Base-by-base conservation (phyloP, 2,888 invertebrate genomes). In the Linhomoeus sp. region DNA sequence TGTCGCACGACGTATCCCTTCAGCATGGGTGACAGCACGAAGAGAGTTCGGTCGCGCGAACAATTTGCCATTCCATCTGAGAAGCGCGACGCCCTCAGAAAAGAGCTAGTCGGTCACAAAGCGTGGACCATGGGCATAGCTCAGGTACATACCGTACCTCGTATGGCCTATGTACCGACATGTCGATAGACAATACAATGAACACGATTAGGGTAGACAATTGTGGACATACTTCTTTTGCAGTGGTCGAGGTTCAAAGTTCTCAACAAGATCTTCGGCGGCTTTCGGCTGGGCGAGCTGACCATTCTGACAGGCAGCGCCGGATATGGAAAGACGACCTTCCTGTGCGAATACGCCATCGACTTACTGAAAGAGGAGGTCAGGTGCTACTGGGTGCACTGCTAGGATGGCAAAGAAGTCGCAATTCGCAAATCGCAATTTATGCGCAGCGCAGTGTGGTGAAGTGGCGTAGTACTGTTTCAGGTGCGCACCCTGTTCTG, bases 401-500 rank as follows among this genome's bases (percentile, higher is more conserved):
- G n/a, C n/a, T n/a, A n/a, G n/a, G n/a, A n/a, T n/a, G n/a, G n/a
- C n/a, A n/a, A n/a, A 26, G 23, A 42, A 46, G 7, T 3, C 41
- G 3, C 5, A 20, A 24, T 41, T 41, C 17, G 22, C 23, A 24
- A 12, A 41, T 23, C 17, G 15, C 15, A 40, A 19, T 40, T 40
- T n/a, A 19, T 15, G 17, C 20, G 41, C 20, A 40, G 15, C 14
- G 19, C 41, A 19, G 15, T 40, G 15, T 19, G 41, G 15, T 15
- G 17, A 19, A 15, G 20, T 19, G 14, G 41, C 29, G 5, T 29
- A 12, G 7, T 9, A 29, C 29, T 29, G 20, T 45, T 57, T 20
- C 43, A 60, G 59, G 53, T 61, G 9, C 59, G 62, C 17, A 62
- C 62, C 0, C 49, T 62, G 37, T 62, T 62, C 53, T 62, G 62